Evolutionary conservation across 2,113 vertebrate species (phyloP).

Genomic region (Varanus salvator): DNA sequence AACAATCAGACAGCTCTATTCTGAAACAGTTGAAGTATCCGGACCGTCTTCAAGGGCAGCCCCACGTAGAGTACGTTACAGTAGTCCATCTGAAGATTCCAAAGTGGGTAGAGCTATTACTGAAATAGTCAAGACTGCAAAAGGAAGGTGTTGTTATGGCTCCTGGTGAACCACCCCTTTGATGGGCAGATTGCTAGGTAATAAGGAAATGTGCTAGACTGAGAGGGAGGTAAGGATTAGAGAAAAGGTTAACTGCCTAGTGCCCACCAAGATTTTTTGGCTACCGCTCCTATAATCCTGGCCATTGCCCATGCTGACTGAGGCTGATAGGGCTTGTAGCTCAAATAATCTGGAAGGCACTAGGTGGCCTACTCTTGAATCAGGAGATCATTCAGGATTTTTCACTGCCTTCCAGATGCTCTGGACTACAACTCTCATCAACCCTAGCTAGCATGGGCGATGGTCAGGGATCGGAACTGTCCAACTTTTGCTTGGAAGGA

Average conservation of each 20-base stretch:
- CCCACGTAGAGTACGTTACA: no score
- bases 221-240: background rate
- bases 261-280: no score
- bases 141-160: background rate
- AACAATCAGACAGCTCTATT: no score
- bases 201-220: background rate
- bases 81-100: background rate
- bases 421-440: no score
- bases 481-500: background rate
- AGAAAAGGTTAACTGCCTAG: no score
- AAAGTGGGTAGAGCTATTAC: background rate
- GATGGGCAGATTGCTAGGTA: background rate
- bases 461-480: background rate
- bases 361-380: background rate
- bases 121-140: background rate
- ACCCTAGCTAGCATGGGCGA: no score
- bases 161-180: background rate
- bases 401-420: background rate
- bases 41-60: no score
- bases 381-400: background rate
- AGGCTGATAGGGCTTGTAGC: no score
- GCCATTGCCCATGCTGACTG: no score
- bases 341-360: no score
- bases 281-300: no score
- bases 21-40: no score